phyloP scores from a whole-genome alignment of 2,113 vertebrate genomes.

The Platichthys stellatus region DNA sequence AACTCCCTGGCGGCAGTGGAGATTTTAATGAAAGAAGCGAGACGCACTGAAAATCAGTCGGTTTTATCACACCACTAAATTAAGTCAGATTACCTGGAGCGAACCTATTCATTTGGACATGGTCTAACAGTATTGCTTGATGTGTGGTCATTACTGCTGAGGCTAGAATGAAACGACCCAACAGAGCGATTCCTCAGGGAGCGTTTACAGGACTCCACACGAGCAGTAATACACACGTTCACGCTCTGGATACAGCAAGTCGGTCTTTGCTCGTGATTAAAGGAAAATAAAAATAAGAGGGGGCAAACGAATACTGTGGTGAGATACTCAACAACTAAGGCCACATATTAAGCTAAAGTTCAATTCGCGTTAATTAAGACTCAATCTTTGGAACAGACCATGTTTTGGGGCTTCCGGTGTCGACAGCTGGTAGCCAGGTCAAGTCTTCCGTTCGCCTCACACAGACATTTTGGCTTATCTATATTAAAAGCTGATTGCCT shows the following conservation, averaged over 20 bases:
- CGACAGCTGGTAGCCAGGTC: no score
- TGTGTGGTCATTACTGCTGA: slow-evolving; percentile 51
- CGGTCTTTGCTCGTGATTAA: not conserved
- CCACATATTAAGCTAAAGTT: no score
- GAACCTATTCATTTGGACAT: slow-evolving; percentile 31
- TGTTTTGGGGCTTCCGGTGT: no score
- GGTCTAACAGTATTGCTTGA: slow-evolving; percentile 22
- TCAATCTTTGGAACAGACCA: no score
- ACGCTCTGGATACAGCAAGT: slow-evolving; percentile 5
- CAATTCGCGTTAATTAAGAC: no score
- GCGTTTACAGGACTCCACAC: slow-evolving; percentile 16
- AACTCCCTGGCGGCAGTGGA: not conserved
- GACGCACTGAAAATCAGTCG: slow-evolving; percentile 10
- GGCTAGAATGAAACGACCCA: slow-evolving; percentile 28
- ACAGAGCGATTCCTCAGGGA: slow-evolving; percentile 29
- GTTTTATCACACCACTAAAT: slow-evolving; percentile 45
- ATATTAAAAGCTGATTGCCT: no score
- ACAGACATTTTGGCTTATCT: no score
- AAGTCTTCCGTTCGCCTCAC: no score
- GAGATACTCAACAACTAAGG: not conserved
- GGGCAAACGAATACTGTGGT: not conserved
- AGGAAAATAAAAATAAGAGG: no score
- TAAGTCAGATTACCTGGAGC: slow-evolving; percentile 54
- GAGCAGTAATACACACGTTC: not conserved
- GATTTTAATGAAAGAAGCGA: slow-evolving; percentile 43